Evolutionary conservation across 2,113 vertebrate genomes (phyloP).

Genomic region (Paracanthobrama guichenoti): DNA sequence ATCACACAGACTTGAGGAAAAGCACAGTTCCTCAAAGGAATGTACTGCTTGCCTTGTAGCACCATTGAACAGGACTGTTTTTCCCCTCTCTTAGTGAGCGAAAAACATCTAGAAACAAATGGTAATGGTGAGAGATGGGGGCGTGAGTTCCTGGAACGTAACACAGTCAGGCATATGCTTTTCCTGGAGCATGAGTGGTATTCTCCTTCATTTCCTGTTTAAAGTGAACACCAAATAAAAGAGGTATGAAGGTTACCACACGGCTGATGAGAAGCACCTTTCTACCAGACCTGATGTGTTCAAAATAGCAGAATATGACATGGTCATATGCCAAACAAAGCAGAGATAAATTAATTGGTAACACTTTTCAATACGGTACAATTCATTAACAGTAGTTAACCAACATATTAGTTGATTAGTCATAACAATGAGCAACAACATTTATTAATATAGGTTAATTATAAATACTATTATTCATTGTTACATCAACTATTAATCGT

Average conservation of each 20-base stretch:
- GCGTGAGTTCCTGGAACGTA: slow-evolving; percentile 62
- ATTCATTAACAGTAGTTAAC: background rate
- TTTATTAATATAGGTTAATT: no score
- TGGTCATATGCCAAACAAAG: background rate
- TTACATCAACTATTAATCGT: background rate
- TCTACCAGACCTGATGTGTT: slow-evolving; percentile 25
- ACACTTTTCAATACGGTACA: background rate
- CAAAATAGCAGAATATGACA: background rate
- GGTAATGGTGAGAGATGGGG: slow-evolving; percentile 51
- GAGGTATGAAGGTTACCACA: slow-evolving; percentile 55
- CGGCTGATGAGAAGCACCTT: slow-evolving; percentile 24
- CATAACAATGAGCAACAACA: background rate
- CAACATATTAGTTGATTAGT: background rate
- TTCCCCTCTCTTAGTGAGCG: slow-evolving; percentile 54
- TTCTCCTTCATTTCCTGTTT: slow-evolving; percentile 77
- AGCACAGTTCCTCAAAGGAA: slow-evolving; percentile 54
- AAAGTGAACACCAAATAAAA: slow-evolving; percentile 52
- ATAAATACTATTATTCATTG: background rate
- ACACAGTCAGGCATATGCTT: slow-evolving; percentile 63
- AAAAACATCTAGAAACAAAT: slow-evolving; percentile 51
- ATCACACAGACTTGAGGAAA: slow-evolving; percentile 54
- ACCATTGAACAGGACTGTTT: slow-evolving; percentile 46
- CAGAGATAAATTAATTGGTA: background rate
- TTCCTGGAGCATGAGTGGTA: slow-evolving; percentile 73
- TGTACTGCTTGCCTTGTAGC: slow-evolving; percentile 45